Evolutionary conservation across 2,888 invertebrate species (phyloP).

Genomic region (Dicranocentrus wangi): DNA sequence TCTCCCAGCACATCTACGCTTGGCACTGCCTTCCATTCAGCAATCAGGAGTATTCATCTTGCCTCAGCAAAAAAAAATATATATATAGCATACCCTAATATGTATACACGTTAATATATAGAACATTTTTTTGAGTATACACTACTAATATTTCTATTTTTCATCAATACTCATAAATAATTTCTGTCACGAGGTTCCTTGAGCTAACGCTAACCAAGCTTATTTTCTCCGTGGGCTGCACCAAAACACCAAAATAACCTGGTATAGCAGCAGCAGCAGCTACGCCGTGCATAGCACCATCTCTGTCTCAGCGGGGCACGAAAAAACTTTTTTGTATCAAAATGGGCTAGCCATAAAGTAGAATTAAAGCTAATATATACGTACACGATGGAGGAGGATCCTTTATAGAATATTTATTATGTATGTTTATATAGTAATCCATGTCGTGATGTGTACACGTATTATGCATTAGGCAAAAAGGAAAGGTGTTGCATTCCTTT

Average conservation of each 20-base stretch:
- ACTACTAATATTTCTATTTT: slow-evolving; percentile 19
- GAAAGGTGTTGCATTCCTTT: slow-evolving; percentile 19
- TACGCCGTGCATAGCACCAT: background rate
- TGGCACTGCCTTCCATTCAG: too few relatives aligned
- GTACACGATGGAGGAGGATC: too few relatives aligned
- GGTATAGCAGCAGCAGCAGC: too few relatives aligned
- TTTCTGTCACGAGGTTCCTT: slow-evolving; percentile 37
- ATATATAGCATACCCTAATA: too few relatives aligned
- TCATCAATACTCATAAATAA: slow-evolving; percentile 45
- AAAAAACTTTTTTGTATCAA: background rate
- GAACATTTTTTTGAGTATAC: background rate
- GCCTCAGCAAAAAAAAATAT: too few relatives aligned
- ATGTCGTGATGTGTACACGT: background rate
- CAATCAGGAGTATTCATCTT: too few relatives aligned
- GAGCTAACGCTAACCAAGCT: too few relatives aligned
- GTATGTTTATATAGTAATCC: background rate
- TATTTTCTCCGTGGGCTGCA: background rate
- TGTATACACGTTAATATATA: background rate
- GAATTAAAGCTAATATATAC: slow-evolving; percentile 5
- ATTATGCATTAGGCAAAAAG: background rate
- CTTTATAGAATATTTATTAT: too few relatives aligned
- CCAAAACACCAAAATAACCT: too few relatives aligned
- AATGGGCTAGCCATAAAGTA: background rate
- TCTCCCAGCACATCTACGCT: too few relatives aligned
- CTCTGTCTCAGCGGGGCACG: background rate